Evolutionary conservation across 2,797 vertebrate species (phyloP).

Genomic region (Parauchenoglanis ngamensis): DNA sequence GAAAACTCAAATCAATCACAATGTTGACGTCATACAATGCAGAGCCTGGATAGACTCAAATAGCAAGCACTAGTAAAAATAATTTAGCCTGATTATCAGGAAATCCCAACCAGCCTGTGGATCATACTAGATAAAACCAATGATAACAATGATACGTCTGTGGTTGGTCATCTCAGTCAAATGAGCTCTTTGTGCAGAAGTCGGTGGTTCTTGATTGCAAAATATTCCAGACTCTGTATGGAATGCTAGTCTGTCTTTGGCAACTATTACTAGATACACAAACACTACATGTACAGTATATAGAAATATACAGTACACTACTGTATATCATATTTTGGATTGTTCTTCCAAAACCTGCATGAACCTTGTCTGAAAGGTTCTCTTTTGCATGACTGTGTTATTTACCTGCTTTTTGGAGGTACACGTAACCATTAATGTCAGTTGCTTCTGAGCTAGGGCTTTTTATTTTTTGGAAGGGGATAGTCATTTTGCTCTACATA

Average conservation of each 20-base stretch:
- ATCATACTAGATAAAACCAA: neutral
- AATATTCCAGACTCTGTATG: too few relatives aligned
- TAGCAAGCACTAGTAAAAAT: neutral
- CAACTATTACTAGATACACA: neutral
- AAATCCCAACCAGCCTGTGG: neutral
- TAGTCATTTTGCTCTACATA: slow-evolving; percentile 9
- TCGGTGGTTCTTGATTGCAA: neutral
- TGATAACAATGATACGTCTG: neutral
- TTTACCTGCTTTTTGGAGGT: neutral
- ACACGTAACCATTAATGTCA: neutral
- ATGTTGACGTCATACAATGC: neutral
- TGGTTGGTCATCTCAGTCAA: neutral
- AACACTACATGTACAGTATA: neutral
- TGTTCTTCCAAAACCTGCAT: neutral
- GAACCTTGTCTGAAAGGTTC: neutral
- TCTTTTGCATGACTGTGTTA: neutral
- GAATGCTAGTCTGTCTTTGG: neutral
- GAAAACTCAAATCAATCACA: neutral
- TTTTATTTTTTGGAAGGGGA: neutral
- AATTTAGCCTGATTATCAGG: neutral
- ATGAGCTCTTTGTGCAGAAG: neutral
- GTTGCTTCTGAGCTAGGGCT: neutral
- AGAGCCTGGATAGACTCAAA: neutral
- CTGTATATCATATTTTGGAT: neutral
- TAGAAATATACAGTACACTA: neutral